Percentiles rank a stretch among this genome's conserved stretches.
Evolutionary conservation across 2,113 vertebrate species (phyloP).

Genomic region (Phodopus roborovskii): DNA sequence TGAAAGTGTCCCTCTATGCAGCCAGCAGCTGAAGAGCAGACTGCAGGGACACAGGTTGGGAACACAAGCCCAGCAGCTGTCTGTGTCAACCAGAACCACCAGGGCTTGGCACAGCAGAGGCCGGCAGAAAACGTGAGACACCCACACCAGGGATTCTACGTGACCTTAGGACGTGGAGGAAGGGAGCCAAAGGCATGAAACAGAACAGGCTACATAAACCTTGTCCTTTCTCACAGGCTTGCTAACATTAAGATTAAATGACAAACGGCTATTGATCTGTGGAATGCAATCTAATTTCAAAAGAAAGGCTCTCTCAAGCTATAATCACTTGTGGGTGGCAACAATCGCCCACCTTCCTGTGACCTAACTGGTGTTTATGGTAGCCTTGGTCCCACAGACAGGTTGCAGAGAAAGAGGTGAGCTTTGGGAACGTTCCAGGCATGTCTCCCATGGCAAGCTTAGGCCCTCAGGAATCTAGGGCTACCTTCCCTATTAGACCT

Average conservation of each 20-base stretch:
- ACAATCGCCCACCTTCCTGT: neutral
- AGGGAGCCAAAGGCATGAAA: neutral
- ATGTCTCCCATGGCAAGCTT: neutral
- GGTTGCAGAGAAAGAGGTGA: rapidly evolving
- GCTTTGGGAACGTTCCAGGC: neutral
- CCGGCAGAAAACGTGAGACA: rapidly evolving
- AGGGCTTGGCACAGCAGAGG: neutral
- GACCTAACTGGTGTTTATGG: neutral
- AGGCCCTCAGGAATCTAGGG: rapidly evolving
- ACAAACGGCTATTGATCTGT: neutral
- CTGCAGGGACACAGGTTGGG: neutral
- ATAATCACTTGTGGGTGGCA: neutral
- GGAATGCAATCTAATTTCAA: neutral
- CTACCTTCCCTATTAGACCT: slow-evolving; percentile 61
- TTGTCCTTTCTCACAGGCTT: neutral
- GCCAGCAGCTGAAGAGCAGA: neutral
- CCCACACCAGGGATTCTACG: neutral
- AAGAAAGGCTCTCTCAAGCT: neutral
- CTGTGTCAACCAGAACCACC: neutral
- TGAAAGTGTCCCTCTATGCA: neutral
- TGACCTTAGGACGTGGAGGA: neutral
- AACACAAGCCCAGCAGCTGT: neutral
- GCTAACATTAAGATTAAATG: neutral
- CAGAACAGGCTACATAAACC: neutral
- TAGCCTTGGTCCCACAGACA: neutral